Percentiles rank a stretch among this genome's conserved stretches.
phyloP scores from a whole-genome alignment of 2,888 invertebrate genomes.

The Cryptocephalus primarius region DNA sequence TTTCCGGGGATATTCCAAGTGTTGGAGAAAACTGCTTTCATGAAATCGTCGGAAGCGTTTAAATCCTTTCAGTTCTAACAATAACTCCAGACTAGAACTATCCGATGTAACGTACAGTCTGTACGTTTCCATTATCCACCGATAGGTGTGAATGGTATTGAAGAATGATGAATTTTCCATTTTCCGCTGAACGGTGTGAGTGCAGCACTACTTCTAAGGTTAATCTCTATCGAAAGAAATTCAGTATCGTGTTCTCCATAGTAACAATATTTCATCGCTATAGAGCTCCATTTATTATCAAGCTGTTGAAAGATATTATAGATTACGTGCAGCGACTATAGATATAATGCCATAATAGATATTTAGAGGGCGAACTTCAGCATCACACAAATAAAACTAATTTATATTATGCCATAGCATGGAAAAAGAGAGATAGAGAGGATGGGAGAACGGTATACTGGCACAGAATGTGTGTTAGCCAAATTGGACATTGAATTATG shows the following conservation, averaged over 20 bases:
- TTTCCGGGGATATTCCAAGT: too few relatives aligned
- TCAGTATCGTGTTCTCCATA: constrained; percentile 11
- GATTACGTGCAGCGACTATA: constrained; percentile 23
- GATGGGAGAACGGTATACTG: too few relatives aligned
- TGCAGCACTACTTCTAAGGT: not conserved
- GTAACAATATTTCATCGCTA: constrained; percentile 19
- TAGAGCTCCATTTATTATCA: constrained; percentile 22
- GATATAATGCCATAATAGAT: constrained; percentile 19
- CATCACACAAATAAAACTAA: constrained; percentile 10
- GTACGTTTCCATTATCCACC: too few relatives aligned
- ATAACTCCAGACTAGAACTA: too few relatives aligned
- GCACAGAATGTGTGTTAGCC: too few relatives aligned
- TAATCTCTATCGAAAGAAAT: constrained; percentile 8
- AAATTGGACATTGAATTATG: too few relatives aligned
- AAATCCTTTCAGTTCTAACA: too few relatives aligned
- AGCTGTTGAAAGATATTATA: constrained; percentile 25
- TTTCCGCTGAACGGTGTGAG: not conserved
- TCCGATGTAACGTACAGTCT: too few relatives aligned
- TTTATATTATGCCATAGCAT: constrained; percentile 3
- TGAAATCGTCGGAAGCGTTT: too few relatives aligned
- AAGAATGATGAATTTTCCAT: not conserved
- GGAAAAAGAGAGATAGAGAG: too few relatives aligned
- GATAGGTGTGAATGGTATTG: not conserved
- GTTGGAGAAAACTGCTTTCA: too few relatives aligned
- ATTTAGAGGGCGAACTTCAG: constrained; percentile 9